These are phyloP conservation scores for Lasioglossum calceatum DNA, from an alignment of 2,888 invertebrate species.

Conservation along the genomic window DNA sequence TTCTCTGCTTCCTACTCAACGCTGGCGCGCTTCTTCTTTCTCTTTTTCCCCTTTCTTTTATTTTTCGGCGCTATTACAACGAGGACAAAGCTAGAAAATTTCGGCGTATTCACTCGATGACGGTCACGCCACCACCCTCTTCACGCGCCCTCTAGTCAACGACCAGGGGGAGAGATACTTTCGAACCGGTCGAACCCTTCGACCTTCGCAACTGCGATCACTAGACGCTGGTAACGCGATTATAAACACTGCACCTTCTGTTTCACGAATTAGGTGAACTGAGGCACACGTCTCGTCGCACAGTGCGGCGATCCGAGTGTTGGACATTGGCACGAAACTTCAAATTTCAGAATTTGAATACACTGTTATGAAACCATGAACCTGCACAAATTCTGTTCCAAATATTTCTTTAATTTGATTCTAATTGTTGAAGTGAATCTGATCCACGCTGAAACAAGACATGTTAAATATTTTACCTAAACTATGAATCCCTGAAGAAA, in stretches of 20 bases:
- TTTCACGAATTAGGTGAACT: background rate
- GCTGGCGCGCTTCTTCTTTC: conserved; percentile 14
- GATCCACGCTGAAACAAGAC: too few relatives aligned
- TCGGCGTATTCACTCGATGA: conserved; percentile 43
- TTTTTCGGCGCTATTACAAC: conserved; percentile 3
- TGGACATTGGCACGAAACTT: too few relatives aligned
- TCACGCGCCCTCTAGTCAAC: background rate
- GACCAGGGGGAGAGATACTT: conserved; percentile 16
- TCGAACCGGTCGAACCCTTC: conserved; percentile 37
- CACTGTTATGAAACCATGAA: background rate
- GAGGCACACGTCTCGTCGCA: too few relatives aligned
- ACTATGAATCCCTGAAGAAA: background rate
- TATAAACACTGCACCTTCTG: background rate
- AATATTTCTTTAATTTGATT: too few relatives aligned
- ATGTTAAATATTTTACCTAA: background rate
- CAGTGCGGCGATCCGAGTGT: too few relatives aligned
- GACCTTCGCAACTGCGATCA: background rate
- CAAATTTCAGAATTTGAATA: background rate
- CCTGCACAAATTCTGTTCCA: background rate
- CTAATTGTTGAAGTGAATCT: too few relatives aligned
- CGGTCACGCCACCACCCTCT: conserved; percentile 38
- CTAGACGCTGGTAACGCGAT: background rate
- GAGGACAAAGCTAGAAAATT: conserved; percentile 57
- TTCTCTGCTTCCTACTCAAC: conserved; percentile 15
- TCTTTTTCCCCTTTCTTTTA: background rate